Conservation (phyloP, 2,113 vertebrate genomes). For the Anthoscopus minutus region DNA sequence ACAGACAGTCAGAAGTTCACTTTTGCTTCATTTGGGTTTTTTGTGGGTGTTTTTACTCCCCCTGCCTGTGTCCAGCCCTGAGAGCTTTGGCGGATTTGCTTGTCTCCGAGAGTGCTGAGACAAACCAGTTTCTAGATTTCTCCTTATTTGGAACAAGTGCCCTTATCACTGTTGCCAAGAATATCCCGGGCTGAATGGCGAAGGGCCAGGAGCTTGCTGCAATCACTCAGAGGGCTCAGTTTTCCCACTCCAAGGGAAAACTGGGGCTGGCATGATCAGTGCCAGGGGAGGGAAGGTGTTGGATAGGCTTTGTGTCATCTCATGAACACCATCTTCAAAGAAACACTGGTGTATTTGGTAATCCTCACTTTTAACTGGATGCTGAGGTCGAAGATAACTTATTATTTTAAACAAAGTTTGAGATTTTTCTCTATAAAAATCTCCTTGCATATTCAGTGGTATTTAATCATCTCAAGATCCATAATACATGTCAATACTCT, state of each 20-base stretch:
- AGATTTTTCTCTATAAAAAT: neutral
- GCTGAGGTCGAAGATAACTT: neutral
- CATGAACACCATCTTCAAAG: neutral
- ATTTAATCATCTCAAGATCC: neutral
- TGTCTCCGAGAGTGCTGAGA: neutral
- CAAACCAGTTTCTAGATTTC: neutral
- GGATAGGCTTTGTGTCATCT: neutral
- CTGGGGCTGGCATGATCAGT: neutral
- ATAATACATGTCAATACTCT: neutral
- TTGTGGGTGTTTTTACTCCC: neutral
- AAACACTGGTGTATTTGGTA: neutral
- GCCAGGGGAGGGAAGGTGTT: neutral
- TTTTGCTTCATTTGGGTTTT: neutral
- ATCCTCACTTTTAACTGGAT: neutral
- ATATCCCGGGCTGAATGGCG: neutral
- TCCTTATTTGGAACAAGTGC: neutral
- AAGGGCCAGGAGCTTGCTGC: neutral
- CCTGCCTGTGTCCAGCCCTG: accelerated
- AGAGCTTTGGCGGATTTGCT: neutral
- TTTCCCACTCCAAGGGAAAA: neutral
- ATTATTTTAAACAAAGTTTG: neutral
- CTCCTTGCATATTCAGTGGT: neutral
- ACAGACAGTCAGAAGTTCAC: conserved; percentile 15
- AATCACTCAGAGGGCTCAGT: neutral
- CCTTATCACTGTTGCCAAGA: conserved; percentile 1